Evolutionary conservation across 2,888 invertebrate genomes (phyloP).

Genomic region (Drosophila siamana): DNA sequence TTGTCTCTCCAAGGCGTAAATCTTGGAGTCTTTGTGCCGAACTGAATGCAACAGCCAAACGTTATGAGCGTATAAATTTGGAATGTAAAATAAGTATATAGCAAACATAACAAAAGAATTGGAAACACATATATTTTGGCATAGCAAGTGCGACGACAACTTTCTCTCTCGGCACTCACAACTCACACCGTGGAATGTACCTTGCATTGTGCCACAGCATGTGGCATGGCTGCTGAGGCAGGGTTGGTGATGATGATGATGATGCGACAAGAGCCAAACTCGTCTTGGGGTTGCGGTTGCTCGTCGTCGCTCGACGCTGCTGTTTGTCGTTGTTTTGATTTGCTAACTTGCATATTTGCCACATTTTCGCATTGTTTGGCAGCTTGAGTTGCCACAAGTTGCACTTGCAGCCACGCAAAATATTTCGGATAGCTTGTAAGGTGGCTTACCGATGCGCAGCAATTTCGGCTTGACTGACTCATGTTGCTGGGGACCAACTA

Average conservation of each 20-base stretch:
- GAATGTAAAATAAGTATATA: constrained; percentile 7
- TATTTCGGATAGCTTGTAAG: constrained; percentile 49
- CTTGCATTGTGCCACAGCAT: background rate
- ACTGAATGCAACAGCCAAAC: background rate
- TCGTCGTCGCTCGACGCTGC: no score
- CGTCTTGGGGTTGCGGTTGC: constrained; percentile 38
- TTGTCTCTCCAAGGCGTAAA: no score
- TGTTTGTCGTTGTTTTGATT: constrained; percentile 56
- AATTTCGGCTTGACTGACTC: constrained; percentile 63
- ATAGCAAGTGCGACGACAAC: background rate
- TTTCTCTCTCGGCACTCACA: constrained; percentile 4
- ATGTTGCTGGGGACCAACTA: constrained; percentile 16
- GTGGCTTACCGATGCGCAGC: constrained; percentile 63
- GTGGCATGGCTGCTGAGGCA: background rate
- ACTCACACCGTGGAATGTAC: background rate
- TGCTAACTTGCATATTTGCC: constrained; percentile 61
- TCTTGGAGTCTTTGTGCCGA: no score
- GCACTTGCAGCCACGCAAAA: constrained; percentile 40
- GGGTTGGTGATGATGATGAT: no score
- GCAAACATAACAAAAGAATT: background rate
- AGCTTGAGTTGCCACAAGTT: constrained; percentile 52
- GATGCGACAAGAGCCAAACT: constrained; percentile 29
- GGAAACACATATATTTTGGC: constrained; percentile 4
- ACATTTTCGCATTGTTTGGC: constrained; percentile 58
- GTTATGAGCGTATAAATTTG: background rate